These are phyloP conservation scores for Beris morrisii DNA, from an alignment of 2,888 invertebrate species.

Conservation along the genomic window DNA sequence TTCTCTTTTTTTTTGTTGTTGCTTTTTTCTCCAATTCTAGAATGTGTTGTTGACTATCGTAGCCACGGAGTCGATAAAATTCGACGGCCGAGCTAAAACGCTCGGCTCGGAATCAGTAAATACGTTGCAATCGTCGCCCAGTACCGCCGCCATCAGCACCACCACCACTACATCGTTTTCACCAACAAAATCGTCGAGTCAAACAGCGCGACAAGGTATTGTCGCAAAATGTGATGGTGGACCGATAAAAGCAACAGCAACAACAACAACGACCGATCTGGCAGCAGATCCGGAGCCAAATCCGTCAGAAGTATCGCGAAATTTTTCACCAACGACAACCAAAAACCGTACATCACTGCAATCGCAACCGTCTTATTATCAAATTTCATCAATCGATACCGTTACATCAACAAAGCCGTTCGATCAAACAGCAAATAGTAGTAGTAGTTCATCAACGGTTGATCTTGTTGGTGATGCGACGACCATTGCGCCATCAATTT, in stretches of 20 bases:
- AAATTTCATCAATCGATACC: constrained; percentile 9
- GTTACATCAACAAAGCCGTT: constrained; percentile 2
- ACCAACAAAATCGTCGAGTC: constrained; percentile 31
- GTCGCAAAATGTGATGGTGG: constrained; percentile 28
- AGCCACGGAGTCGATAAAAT: constrained; percentile 45
- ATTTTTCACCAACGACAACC: too few relatives aligned
- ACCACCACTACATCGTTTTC: not conserved
- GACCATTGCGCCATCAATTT: not conserved
- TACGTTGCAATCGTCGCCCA: constrained; percentile 17
- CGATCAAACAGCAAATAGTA: too few relatives aligned
- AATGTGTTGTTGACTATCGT: constrained; percentile 41
- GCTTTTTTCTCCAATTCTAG: constrained; percentile 32
- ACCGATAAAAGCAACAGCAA: not conserved
- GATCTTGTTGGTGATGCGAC: not conserved
- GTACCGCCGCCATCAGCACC: constrained; percentile 22
- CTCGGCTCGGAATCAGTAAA: constrained; percentile 41
- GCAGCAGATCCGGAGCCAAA: too few relatives aligned
- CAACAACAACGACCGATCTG: too few relatives aligned
- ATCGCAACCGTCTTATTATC: not conserved
- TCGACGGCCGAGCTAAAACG: constrained; percentile 43
- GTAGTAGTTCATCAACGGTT: not conserved
- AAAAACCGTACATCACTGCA: too few relatives aligned
- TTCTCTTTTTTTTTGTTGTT: not conserved
- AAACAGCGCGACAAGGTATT: constrained; percentile 22
- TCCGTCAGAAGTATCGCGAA: too few relatives aligned